phyloP scores from a whole-genome alignment of 1,140 invertebrate species.

The Cherax quadricarinatus region DNA sequence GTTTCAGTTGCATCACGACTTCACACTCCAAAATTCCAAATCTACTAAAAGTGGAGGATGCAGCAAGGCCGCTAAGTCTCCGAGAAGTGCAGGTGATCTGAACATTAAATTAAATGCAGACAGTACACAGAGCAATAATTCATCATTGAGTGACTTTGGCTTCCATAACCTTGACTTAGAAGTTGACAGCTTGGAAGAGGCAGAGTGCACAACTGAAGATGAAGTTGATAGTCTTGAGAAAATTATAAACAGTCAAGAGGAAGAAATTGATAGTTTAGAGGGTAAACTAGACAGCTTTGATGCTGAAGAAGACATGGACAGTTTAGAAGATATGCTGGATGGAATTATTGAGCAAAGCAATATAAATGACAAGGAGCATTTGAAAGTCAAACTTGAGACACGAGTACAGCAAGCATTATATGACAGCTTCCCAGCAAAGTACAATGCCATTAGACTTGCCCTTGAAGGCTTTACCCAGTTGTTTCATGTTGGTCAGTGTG shows the following conservation, averaged over 20 bases:
- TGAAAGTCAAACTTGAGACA: conserved; percentile 37
- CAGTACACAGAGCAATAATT: background rate
- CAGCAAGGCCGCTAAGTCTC: background rate
- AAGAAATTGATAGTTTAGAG: conserved; percentile 58
- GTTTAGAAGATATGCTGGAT: conserved; percentile 51
- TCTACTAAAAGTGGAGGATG: background rate
- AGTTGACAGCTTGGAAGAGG: conserved; percentile 46
- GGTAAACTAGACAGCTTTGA: conserved; percentile 55
- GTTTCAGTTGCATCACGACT: conserved; percentile 8
- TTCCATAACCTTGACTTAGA: conserved; percentile 1
- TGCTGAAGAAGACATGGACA: conserved; percentile 47
- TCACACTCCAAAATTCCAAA: background rate
- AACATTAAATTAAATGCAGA: background rate
- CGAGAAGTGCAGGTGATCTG: background rate
- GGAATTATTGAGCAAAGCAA: background rate
- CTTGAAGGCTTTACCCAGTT: conserved; percentile 53
- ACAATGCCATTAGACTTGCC: conserved; percentile 49
- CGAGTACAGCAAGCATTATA: conserved; percentile 19
- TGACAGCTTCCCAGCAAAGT: conserved; percentile 61
- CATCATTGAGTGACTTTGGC: background rate
- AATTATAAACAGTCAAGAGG: conserved; percentile 29
- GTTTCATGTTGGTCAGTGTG: conserved; percentile 49
- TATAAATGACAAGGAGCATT: background rate
- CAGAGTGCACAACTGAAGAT: conserved; percentile 19
- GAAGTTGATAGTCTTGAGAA: conserved; percentile 63